Base-by-base conservation (phyloP, 1,140 invertebrate genomes). In the Galleria mellonella region DNA sequence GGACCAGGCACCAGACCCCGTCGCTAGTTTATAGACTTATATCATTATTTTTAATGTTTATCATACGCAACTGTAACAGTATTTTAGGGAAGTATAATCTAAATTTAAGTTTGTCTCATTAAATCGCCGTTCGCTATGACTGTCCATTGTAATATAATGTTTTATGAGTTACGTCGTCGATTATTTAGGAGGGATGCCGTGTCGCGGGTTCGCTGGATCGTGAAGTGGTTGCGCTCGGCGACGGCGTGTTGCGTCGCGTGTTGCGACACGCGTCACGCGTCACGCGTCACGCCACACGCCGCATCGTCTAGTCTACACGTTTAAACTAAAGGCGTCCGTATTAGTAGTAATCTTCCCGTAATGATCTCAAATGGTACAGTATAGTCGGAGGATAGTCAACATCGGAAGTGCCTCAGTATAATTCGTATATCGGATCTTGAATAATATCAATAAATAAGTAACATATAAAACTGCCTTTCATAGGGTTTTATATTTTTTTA, bases 21-120 rank as follows among this genome's bases (percentile, higher is more conserved):
- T 61, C 58, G 47, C 62, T 81, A 81, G 72, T 66, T n/a, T 73
- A 79, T 84, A 84, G 65, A 68, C 55, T 67, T 72, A 84, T 84
- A 84, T 84, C 76, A 83, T 83, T 82, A 84, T 76, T 74, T 83
- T 84, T 81, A 84, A 83, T 68, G 67, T 82, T 62, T 73, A 73
- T 68, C 72, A 72, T 83, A 85, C 73, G 73, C 81, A 81, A 72
- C 78, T 83, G 81, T 85, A 85, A 72, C 81, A 85, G 81, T 85
- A 85, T 83, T 85, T 79, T 82, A 82, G 81, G 74, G 56, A 56
- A 48, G 54, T 79, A 72, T 76, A 73, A 78, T 73, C 62, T 79
- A 81, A 77, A 78, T 72, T 83, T 82, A 81, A 81, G 74, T 82
- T 84, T 60, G 31, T 60, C 45, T 68, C 29, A 32, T 36, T 43